Base-by-base conservation (phyloP, 2,888 invertebrate genomes). In the Ptilodon capucinus region DNA sequence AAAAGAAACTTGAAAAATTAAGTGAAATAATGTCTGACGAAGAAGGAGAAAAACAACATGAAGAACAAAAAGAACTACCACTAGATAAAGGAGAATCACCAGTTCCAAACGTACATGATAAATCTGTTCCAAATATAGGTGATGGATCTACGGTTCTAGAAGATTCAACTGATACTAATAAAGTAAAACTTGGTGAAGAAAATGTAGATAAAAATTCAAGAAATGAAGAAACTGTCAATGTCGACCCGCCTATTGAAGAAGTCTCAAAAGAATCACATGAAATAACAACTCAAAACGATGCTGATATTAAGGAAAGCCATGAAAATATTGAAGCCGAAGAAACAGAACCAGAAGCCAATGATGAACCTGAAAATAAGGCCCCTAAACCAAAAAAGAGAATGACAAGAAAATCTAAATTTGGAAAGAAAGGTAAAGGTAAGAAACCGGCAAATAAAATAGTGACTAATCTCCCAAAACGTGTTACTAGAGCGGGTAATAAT, bases 1-100 rank as follows among this genome's bases (percentile, higher is more conserved):
- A 91, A 61, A 93, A 92, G 60, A 93, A 92, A 60, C 86, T 93
- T 18, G 91, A 92, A 63, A 92, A 89, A 63, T 82, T 92, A 1
- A 88, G 92, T 53, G 91, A 92, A 64, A 91, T 92, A 4, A 92
- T 92, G 14, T 92, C 91, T 0, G 92, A 92, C 64, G 83, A 91
- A 51, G 83, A 90, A 60, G 73, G 54, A 32, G 57, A 61, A 16
- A 40, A 35, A 30, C 40, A 51, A 44, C 46, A 18, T 17, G 48
- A 47, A 16, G 40, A 42, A 17, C 43, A 43, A 36, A 25, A 14
- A 0, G 39, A 42, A 28, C 40, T 39, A 25, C 9, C 13, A 32
- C 4, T 42, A 11, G 38, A 44, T 21, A 51, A 51, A 40, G 19
- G 6, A 7, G 34, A 52, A 9, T 0, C 17, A 32, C 21, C 17